These are phyloP conservation scores for Cenopis cana DNA, from an alignment of 2,888 invertebrate species.

Conservation along the genomic window DNA sequence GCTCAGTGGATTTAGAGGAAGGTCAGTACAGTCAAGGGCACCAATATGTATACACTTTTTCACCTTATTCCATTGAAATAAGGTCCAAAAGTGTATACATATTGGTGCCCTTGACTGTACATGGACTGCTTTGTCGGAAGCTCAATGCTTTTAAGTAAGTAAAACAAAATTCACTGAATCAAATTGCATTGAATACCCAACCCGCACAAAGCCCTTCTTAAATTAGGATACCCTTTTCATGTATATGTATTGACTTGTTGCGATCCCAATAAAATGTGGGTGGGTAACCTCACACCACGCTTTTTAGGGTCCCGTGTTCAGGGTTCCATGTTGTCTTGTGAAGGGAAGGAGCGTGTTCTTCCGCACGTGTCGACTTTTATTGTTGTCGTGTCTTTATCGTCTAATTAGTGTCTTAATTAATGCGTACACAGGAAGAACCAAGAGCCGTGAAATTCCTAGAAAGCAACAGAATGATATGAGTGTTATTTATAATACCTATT, in stretches of 20 bases:
- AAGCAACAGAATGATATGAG: too few species aligned
- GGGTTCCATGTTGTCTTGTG: not conserved
- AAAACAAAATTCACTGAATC: constrained; percentile 22
- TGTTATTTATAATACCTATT: too few species aligned
- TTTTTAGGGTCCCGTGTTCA: constrained; percentile 20
- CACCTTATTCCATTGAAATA: too few species aligned
- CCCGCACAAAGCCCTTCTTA: constrained; percentile 6
- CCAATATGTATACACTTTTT: too few species aligned
- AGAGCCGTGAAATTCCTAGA: not conserved
- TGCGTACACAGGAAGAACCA: not conserved
- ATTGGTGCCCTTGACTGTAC: too few species aligned
- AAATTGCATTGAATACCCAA: constrained; percentile 17
- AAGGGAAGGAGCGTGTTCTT: not conserved
- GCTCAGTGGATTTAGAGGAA: too few species aligned
- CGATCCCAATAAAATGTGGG: constrained; percentile 28
- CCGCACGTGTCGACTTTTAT: too few species aligned
- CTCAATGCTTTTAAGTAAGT: not conserved
- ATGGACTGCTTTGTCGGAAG: not conserved
- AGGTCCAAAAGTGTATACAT: too few species aligned
- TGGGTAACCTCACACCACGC: constrained; percentile 35
- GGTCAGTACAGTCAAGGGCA: too few species aligned
- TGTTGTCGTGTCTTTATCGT: too few species aligned
- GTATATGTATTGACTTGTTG: constrained; percentile 32
- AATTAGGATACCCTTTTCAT: constrained; percentile 26
- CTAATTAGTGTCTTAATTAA: not conserved